Percentiles rank a stretch among this genome's conserved stretches.
Conservation (phyloP, 2,888 invertebrate genomes). For the Spisula solida region DNA sequence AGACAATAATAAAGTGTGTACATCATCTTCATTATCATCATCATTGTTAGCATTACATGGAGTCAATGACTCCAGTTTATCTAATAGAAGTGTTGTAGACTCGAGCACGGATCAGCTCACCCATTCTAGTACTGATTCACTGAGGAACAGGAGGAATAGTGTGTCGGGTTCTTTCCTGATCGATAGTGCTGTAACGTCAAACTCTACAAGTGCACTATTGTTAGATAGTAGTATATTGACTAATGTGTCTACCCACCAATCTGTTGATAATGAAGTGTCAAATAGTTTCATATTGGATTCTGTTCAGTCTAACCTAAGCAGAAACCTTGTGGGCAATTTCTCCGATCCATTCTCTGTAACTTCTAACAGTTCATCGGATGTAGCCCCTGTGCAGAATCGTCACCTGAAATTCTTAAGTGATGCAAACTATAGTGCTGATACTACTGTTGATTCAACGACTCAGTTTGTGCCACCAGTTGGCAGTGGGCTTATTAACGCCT, state of each 20-base stretch:
- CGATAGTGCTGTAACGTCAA: constrained; percentile 38
- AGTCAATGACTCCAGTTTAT: constrained; percentile 32
- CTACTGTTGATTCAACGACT: constrained; percentile 70
- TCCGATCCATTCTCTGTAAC: constrained; percentile 54
- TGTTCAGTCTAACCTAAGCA: constrained; percentile 30
- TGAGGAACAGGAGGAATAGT: background rate
- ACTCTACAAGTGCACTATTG: background rate
- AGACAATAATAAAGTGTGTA: constrained; percentile 54
- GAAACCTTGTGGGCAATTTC: constrained; percentile 48
- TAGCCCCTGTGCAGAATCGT: constrained; percentile 56
- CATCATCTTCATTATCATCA: constrained; percentile 50
- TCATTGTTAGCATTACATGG: constrained; percentile 31
- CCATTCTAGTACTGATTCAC: constrained; percentile 57
- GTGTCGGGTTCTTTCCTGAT: constrained; percentile 27
- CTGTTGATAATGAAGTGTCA: constrained; percentile 47
- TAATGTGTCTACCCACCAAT: constrained; percentile 8
- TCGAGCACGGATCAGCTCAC: constrained; percentile 45
- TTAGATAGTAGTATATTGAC: constrained; percentile 13
- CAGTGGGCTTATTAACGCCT: constrained; percentile 31
- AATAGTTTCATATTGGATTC: constrained; percentile 40
- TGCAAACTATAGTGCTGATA: constrained; percentile 58
- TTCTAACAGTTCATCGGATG: constrained; percentile 41
- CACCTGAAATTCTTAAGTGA: constrained; percentile 63
- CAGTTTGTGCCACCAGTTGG: constrained; percentile 55
- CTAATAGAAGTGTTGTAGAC: constrained; percentile 34